Percentiles rank a stretch among this genome's conserved stretches.
Evolutionary conservation across 2,797 vertebrate genomes (phyloP).

Genomic region (Sebastes diploproa): DNA sequence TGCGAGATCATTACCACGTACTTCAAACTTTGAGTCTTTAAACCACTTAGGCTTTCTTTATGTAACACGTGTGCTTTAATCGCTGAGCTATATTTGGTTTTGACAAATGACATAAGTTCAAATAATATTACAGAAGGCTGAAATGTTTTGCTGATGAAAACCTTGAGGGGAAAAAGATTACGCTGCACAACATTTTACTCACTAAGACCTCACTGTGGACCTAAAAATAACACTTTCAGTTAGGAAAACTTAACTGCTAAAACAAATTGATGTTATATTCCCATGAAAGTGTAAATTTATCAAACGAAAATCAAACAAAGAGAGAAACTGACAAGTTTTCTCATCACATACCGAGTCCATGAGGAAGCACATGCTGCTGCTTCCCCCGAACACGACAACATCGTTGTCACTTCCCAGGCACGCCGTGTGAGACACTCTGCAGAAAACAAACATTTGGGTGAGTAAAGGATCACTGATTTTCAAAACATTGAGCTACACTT

Average conservation of each 20-base stretch:
- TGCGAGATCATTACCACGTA: not conserved
- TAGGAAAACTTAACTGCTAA: fast-evolving
- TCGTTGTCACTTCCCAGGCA: slow-evolving; percentile 89
- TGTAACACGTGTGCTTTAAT: slow-evolving; percentile 9
- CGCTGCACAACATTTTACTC: too few relatives aligned
- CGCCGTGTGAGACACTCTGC: slow-evolving; percentile 92
- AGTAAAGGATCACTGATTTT: not conserved
- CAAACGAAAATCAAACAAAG: not conserved
- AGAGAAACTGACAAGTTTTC: not conserved
- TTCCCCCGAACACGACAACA: slow-evolving; percentile 94
- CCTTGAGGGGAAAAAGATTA: too few relatives aligned
- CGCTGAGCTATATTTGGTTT: not conserved
- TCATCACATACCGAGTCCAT: slow-evolving; percentile 88
- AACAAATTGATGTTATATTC: fast-evolving
- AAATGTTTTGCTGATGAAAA: not conserved
- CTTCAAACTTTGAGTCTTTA: slow-evolving; percentile 21
- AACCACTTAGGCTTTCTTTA: slow-evolving; percentile 42
- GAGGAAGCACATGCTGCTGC: slow-evolving; percentile 87
- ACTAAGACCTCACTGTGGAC: not conserved
- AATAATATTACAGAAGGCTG: not conserved
- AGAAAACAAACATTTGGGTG: not conserved
- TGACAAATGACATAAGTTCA: not conserved
- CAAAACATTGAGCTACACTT: not conserved
- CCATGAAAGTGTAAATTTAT: not conserved
- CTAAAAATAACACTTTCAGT: not conserved